Conservation (phyloP, 2,113 vertebrate genomes). For the Cheilinus undulatus region DNA sequence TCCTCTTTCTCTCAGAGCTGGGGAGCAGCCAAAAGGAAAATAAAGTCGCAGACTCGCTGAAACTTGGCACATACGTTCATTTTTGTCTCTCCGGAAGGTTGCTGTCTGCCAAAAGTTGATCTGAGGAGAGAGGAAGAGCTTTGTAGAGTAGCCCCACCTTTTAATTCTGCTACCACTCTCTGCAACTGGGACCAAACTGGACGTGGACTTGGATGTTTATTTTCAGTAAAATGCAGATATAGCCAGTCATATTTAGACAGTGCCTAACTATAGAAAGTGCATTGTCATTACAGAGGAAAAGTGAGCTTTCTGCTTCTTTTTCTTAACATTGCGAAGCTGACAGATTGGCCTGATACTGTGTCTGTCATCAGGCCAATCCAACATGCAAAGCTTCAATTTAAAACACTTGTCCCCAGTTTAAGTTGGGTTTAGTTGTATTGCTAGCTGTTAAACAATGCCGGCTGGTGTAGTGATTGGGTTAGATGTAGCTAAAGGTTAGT, state of each 20-base stretch:
- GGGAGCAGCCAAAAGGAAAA: constrained; percentile 59
- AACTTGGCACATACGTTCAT: constrained; percentile 58
- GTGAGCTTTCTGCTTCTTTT: constrained; percentile 2
- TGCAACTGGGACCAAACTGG: constrained; percentile 26
- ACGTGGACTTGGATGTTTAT: not conserved
- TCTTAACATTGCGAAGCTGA: no score
- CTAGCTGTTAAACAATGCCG: no score
- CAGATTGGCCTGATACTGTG: no score
- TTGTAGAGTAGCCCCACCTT: constrained; percentile 59
- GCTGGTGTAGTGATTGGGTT: no score
- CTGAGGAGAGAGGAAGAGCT: constrained; percentile 41
- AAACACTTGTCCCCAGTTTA: no score
- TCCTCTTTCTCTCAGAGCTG: constrained; percentile 41
- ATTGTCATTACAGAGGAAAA: constrained; percentile 6
- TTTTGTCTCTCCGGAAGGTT: constrained; percentile 43
- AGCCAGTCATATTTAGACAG: not conserved
- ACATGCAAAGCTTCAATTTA: no score
- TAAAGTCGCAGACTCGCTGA: constrained; percentile 63
- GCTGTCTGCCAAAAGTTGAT: constrained; percentile 54
- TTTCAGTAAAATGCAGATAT: not conserved
- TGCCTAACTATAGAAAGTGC: not conserved
- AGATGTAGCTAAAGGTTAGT: no score
- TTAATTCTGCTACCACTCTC: constrained; percentile 27
- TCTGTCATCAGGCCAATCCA: no score
- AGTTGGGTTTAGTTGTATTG: no score